phyloP scores from a whole-genome alignment of 2,888 invertebrate species.

The Reticulitermes lucifugus region DNA sequence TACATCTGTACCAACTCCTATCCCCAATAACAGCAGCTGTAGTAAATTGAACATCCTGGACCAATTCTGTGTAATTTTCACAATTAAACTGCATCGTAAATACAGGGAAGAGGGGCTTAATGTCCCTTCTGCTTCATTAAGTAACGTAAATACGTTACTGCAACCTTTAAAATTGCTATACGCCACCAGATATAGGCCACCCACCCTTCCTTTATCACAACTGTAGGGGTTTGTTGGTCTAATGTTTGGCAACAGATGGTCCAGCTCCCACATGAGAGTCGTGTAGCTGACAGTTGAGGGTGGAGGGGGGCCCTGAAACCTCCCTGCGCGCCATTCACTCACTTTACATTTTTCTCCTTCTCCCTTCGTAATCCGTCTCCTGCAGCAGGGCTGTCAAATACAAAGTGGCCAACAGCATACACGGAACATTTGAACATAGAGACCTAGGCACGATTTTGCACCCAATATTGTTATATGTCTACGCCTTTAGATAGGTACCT shows the following conservation, averaged over 20 bases:
- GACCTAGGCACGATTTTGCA: no score
- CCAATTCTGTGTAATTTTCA: background rate
- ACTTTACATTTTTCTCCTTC: conserved; percentile 9
- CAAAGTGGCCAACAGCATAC: background rate
- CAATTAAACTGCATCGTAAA: conserved; percentile 38
- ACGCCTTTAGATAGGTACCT: no score
- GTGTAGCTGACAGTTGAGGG: conserved; percentile 4
- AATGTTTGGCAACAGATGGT: conserved; percentile 40
- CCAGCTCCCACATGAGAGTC: conserved; percentile 31
- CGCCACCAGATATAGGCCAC: conserved; percentile 20
- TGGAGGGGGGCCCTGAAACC: background rate
- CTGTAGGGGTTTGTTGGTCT: conserved; percentile 15
- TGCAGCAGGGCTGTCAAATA: conserved; percentile 11
- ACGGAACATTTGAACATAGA: no score
- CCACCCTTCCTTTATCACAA: background rate
- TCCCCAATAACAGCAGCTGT: background rate
- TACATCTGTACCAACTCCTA: background rate
- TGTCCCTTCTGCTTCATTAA: conserved; percentile 30
- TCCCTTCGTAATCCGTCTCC: background rate
- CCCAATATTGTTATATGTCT: no score
- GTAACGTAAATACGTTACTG: conserved; percentile 28
- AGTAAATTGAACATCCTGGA: background rate
- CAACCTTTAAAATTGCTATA: conserved; percentile 18
- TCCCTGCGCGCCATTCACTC: conserved; percentile 1
- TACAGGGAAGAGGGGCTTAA: conserved; percentile 1